Percentiles rank a stretch among this genome's conserved stretches.
phyloP scores from a whole-genome alignment of 2,797 vertebrate genomes.

The Netta rufina region DNA sequence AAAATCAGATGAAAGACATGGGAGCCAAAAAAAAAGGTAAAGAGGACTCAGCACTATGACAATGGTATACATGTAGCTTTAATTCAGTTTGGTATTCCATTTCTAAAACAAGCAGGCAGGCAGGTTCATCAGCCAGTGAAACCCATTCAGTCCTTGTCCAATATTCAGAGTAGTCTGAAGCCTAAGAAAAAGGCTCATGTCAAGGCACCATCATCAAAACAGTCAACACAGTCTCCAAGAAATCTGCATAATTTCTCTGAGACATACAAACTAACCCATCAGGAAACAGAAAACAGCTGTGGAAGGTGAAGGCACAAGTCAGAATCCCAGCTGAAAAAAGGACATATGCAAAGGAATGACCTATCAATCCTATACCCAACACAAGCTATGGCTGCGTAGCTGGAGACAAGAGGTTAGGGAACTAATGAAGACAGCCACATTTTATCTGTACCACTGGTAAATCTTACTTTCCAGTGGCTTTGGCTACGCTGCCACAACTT shows the following conservation, averaged over 20 bases:
- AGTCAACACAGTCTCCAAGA: not conserved
- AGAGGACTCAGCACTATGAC: accelerated
- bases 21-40: not conserved
- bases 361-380: accelerated
- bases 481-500: not conserved
- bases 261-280: accelerated
- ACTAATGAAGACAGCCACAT: not conserved
- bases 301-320: not conserved
- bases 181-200: not conserved
- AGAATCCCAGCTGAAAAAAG: not conserved
- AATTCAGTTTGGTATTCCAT: not conserved
- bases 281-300: not conserved
- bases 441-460: not conserved
- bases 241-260: not conserved
- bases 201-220: not conserved
- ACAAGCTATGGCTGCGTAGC: accelerated
- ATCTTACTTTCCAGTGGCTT: not conserved
- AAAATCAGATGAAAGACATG: not conserved
- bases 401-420: not conserved
- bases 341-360: not conserved
- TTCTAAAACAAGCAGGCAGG: not conserved
- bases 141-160: not conserved
- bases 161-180: not conserved
- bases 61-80: too few relatives aligned
- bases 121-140: not conserved